Conservation (phyloP, 2,797 vertebrate genomes). For the Pseudochirops cupreus region DNA sequence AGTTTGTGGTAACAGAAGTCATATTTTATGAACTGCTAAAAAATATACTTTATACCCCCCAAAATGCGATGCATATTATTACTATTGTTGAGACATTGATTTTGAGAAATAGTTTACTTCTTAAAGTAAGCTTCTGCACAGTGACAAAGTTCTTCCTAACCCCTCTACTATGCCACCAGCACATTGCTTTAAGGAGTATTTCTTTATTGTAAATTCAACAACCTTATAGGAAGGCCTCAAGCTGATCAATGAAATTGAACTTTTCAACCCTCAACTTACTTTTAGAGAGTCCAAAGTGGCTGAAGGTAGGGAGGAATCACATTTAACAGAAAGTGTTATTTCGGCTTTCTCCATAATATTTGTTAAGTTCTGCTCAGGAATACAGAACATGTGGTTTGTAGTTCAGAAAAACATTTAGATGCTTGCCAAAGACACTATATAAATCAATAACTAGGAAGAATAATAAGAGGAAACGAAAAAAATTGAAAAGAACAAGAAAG, state of each 20-base stretch:
- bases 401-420: conserved; percentile 73
- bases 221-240: neutral
- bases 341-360: conserved; percentile 70
- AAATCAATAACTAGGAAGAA: conserved; percentile 71
- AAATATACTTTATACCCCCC: neutral
- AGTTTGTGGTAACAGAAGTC: neutral
- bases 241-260: neutral
- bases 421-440: conserved; percentile 72
- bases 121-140: neutral
- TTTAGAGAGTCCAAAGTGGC: conserved; percentile 13
- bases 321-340: conserved; percentile 68
- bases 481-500: neutral
- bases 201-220: neutral
- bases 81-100: neutral
- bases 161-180: neutral
- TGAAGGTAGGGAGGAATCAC: neutral
- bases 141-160: neutral
- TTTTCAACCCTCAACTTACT: conserved; percentile 50
- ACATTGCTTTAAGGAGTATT: neutral
- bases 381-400: conserved; percentile 69
- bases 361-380: conserved; percentile 65
- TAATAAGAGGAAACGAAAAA: conserved; percentile 60
- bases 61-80: neutral
- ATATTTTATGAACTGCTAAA: neutral
- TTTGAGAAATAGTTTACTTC: neutral